phyloP scores from a whole-genome alignment of 2,113 vertebrate species.

The Mirounga angustirostris region DNA sequence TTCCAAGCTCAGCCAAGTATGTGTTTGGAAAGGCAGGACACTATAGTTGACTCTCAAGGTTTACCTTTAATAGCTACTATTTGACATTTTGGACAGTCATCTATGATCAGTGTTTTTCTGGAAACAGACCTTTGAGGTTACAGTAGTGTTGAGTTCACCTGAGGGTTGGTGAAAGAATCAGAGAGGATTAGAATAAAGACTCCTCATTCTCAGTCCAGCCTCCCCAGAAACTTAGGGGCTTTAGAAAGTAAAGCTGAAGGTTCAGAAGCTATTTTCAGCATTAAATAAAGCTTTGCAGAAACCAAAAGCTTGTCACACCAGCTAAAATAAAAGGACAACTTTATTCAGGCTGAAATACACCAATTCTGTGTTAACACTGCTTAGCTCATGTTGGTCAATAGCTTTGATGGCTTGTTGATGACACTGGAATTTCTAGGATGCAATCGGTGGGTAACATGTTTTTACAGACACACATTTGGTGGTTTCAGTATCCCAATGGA shows the following conservation, averaged over 20 bases:
- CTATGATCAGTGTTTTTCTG: constrained; percentile 3
- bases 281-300: constrained; percentile 46
- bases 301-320: not conserved
- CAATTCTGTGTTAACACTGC: not conserved
- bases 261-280: not conserved
- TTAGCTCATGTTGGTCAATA: not conserved
- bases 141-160: not conserved
- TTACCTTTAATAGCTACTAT: not conserved
- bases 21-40: not conserved
- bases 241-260: constrained; percentile 7
- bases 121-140: not conserved
- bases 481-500: not conserved
- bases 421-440: not conserved
- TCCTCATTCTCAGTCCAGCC: not conserved
- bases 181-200: not conserved
- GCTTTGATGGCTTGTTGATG: not conserved
- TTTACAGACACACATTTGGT: not conserved
- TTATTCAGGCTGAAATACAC: not conserved
- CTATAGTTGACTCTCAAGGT: not conserved
- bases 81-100: not conserved
- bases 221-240: not conserved
- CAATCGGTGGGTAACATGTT: not conserved
- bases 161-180: not conserved
- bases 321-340: constrained; percentile 21
- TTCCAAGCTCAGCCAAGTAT: not conserved